phyloP scores from a whole-genome alignment of 2,888 invertebrate genomes.

The Labia minor region DNA sequence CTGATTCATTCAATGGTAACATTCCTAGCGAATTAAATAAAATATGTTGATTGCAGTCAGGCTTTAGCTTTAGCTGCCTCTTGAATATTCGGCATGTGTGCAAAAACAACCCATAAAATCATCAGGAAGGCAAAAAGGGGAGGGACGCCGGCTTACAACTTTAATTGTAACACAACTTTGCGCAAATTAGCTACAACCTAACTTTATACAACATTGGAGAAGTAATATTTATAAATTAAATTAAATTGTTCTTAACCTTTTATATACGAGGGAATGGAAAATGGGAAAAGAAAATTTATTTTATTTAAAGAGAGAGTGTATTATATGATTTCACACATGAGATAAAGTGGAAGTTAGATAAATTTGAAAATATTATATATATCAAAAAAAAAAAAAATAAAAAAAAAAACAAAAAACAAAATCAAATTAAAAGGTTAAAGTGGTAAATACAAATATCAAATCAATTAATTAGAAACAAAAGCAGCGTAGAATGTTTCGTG shows the following conservation, averaged over 20 bases:
- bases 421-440: too few relatives aligned
- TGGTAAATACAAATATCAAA: too few relatives aligned
- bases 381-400: too few relatives aligned
- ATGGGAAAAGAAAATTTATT: not conserved
- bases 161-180: conserved; percentile 9
- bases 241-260: not conserved
- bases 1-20: not conserved
- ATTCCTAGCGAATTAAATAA: not conserved
- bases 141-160: not conserved
- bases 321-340: too few relatives aligned
- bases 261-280: not conserved
- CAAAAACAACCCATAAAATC: not conserved
- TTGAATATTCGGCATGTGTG: conserved; percentile 13
- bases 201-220: not conserved
- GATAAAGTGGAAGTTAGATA: too few relatives aligned
- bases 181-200: not conserved
- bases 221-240: conserved; percentile 5
- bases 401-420: too few relatives aligned
- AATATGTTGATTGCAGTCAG: not conserved
- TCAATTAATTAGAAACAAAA: too few relatives aligned
- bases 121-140: not conserved
- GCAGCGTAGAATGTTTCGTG: too few relatives aligned
- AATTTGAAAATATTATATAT: too few relatives aligned
- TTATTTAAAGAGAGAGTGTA: too few relatives aligned
- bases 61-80: not conserved